phyloP scores from a whole-genome alignment of 2,113 vertebrate genomes.

The Coptodon bakossiorum region DNA sequence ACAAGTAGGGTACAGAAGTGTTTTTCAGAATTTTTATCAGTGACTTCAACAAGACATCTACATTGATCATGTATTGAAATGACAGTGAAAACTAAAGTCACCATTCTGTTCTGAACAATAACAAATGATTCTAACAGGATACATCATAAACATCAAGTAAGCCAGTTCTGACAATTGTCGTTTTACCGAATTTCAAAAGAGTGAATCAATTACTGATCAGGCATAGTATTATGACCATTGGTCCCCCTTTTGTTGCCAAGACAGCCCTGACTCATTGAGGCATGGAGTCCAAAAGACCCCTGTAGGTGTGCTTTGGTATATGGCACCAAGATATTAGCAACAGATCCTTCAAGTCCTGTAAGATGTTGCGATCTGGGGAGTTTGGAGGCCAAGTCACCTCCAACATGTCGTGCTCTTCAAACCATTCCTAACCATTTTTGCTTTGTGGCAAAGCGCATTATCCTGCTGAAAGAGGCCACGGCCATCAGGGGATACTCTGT shows the following conservation, averaged over 20 bases:
- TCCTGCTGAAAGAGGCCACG: neutral
- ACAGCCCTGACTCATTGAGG: neutral
- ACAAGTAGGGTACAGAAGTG: neutral
- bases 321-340: neutral
- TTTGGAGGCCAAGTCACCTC: neutral
- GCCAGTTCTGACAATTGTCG: neutral
- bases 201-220: accelerated
- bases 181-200: neutral
- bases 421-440: neutral
- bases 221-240: accelerated
- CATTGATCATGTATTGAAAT: neutral
- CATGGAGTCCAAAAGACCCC: neutral
- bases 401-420: neutral
- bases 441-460: accelerated
- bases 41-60: neutral
- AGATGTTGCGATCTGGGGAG: neutral
- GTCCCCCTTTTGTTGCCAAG: neutral
- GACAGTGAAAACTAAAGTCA: neutral
- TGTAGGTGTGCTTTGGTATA: neutral
- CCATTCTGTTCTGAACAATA: accelerated
- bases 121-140: accelerated
- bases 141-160: neutral
- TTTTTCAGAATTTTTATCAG: neutral
- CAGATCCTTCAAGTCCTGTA: neutral
- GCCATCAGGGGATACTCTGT: neutral